Evolutionary conservation across 2,797 vertebrate genomes (phyloP), one percentile per base, ranked within the genome.

Genomic region (Tympanoctomys barrerae): DNA sequence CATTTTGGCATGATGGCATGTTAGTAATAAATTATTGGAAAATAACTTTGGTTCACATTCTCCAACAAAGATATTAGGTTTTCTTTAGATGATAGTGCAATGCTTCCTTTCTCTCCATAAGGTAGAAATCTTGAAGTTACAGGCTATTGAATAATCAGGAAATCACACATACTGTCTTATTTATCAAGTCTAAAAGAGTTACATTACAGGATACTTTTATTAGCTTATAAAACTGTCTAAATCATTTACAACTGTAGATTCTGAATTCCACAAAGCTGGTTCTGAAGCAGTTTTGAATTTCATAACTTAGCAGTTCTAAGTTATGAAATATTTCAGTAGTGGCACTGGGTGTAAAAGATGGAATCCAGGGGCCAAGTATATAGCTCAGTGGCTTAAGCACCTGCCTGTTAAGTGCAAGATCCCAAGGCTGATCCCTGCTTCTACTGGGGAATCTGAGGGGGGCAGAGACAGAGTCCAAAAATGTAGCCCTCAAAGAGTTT

Each of bases 31-130:
- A 70, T 59, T 54, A 66, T 54, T 85, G 7, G 33, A 81, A 66
- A 62, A 78, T 89, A 61, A 89, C 78, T 94, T 90, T 84, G 92
- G 90, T 85, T 93, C 36, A 68, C 22, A 24, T 85, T 54, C 19
- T 81, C 13, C 61, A 94, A 77, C 22, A 49, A 83, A 83, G 24
- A 94, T 54, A 75, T 89, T 94, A 49, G 83, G 1, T 82, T 87
- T 92, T 26, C 31, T 91, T 83, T 42, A 84, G 26, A 18, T 57
- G 39, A 90, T 1, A 36, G 6, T 88, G 26, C 85, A 95, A 57
- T 61, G 10, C 13, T 84, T 93, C 26, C 24, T 91, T 80, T 83
- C 54, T 79, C 12, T 52, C n/a, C 21, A 70, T 9, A 61, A 90
- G 14, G 12, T 79, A 68, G 62, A 87, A 75, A 62, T 85, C 42